Conservation (phyloP, 1,140 invertebrate genomes). For the Manduca sexta region DNA sequence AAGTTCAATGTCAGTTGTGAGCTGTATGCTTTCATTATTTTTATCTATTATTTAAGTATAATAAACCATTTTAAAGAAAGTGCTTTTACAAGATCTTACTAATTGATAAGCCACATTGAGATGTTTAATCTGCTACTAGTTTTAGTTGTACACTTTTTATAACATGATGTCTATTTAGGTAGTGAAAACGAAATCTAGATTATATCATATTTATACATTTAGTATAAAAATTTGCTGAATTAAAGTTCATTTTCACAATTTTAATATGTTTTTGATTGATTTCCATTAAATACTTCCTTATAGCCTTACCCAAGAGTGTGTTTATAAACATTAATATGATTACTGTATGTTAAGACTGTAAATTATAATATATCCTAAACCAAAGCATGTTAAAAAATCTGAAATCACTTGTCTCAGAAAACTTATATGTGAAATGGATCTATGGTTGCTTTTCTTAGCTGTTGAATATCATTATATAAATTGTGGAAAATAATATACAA, state of each 20-base stretch:
- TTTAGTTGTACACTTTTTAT: constrained; percentile 74
- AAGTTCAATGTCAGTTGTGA: constrained; percentile 65
- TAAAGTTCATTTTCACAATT: constrained; percentile 74
- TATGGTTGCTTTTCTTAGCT: too few species aligned
- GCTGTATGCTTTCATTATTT: constrained; percentile 67
- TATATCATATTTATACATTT: constrained; percentile 74
- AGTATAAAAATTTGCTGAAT: constrained; percentile 73
- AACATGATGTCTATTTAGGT: constrained; percentile 72
- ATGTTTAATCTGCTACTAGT: constrained; percentile 72
- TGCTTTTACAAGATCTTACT: constrained; percentile 72
- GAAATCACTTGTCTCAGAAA: too few species aligned
- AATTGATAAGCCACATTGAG: constrained; percentile 68
- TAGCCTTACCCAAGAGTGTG: too few species aligned
- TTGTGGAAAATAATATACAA: too few species aligned
- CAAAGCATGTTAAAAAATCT: too few species aligned
- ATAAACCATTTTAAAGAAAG: constrained; percentile 64
- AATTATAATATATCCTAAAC: too few species aligned
- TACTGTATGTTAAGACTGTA: too few species aligned
- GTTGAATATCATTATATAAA: too few species aligned
- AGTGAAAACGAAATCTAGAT: constrained; percentile 71
- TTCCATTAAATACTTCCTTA: too few species aligned
- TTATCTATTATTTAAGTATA: constrained; percentile 72
- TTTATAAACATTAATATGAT: too few species aligned
- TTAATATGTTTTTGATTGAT: constrained; percentile 51
- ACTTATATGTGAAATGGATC: too few species aligned